Evolutionary conservation across 2,888 invertebrate species (phyloP).

Genomic region (Aphidoletes aphidimyza): DNA sequence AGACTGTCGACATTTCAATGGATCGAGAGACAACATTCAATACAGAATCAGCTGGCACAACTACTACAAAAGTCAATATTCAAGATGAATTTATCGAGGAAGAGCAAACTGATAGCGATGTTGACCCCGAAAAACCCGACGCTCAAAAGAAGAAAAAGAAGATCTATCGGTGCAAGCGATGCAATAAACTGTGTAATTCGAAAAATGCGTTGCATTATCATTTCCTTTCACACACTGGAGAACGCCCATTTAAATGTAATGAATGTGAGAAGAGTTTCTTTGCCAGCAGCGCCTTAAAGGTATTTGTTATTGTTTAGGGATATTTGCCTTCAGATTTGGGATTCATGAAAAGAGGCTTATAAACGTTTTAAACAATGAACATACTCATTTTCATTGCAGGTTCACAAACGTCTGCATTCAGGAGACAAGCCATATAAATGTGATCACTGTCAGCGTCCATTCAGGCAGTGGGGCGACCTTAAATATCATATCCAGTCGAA

Average conservation of each 20-base stretch:
- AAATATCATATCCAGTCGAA: conserved; percentile 87
- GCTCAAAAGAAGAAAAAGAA: conserved; percentile 56
- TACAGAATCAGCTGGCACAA: not conserved
- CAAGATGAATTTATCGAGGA: conserved; percentile 49
- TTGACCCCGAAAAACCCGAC: not conserved
- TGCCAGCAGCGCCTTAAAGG: conserved; percentile 83
- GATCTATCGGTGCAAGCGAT: conserved; percentile 62
- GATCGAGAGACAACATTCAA: conserved; percentile 32
- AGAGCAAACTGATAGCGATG: conserved; percentile 10
- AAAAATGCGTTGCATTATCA: conserved; percentile 88
- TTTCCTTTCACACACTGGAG: conserved; percentile 80
- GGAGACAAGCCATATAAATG: conserved; percentile 89
- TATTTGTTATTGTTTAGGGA: conserved; percentile 60
- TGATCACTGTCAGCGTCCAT: conserved; percentile 78
- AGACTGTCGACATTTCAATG: not conserved
- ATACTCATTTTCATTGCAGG: conserved; percentile 67
- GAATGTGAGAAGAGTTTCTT: conserved; percentile 87
- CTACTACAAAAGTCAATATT: not conserved
- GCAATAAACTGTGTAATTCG: conserved; percentile 80
- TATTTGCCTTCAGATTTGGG: not conserved
- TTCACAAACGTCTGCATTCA: conserved; percentile 82
- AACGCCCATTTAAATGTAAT: conserved; percentile 80
- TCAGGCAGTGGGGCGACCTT: conserved; percentile 89
- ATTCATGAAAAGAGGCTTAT: not conserved
- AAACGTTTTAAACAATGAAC: not conserved